Conservation (phyloP, 2,113 vertebrate species). For the Cisticola juncidis region DNA sequence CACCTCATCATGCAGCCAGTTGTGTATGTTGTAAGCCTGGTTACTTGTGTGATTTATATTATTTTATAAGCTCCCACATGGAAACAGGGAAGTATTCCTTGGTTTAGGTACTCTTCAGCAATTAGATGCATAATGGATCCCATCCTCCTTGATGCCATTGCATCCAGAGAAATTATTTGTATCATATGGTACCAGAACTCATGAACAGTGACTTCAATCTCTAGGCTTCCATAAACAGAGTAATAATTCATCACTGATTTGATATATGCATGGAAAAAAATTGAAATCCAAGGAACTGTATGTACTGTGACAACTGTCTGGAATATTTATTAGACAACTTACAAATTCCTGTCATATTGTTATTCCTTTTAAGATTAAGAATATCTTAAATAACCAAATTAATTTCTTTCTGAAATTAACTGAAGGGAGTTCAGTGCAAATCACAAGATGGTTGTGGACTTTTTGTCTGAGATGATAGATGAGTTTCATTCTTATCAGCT, state of each 20-base stretch:
- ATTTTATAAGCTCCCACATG: background rate
- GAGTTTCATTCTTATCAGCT: background rate
- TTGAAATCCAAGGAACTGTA: background rate
- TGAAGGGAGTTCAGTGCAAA: background rate
- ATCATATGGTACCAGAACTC: background rate
- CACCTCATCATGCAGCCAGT: background rate
- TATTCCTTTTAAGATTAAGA: background rate
- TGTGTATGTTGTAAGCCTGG: background rate
- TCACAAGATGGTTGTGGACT: background rate
- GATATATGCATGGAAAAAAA: rapidly evolving
- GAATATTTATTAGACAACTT: background rate
- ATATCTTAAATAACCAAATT: background rate
- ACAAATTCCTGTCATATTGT: background rate
- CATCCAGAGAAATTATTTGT: background rate
- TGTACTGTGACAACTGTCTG: background rate
- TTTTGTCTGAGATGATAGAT: background rate
- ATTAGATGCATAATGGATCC: background rate
- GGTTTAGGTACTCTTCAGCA: background rate
- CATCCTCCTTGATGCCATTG: background rate
- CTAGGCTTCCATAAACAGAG: background rate
- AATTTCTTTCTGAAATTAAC: background rate
- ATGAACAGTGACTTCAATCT: background rate
- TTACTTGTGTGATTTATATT: background rate
- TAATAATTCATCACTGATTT: background rate
- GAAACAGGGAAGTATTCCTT: background rate